Conservation (phyloP, 2,113 vertebrate species). For the Oncorhynchus tshawytscha region DNA sequence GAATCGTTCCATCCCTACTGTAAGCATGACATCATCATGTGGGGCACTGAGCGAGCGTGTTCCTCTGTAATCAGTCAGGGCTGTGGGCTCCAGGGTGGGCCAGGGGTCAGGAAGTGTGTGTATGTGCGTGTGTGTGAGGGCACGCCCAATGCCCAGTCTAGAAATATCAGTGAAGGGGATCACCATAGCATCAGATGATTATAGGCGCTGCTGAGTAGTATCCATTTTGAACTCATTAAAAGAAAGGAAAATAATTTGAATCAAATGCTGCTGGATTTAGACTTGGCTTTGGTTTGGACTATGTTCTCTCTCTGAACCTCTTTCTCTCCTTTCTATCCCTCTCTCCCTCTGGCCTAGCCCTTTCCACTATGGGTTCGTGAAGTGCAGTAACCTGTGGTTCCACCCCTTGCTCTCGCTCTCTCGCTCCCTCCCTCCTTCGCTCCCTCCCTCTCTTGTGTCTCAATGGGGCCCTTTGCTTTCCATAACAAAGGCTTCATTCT, state of each 20-base stretch:
- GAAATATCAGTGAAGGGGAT: background rate
- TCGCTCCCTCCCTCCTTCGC: background rate
- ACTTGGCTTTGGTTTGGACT: background rate
- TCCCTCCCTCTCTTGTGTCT: constrained; percentile 15
- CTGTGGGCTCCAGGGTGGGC: background rate
- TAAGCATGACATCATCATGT: constrained; percentile 45
- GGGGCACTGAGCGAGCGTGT: background rate
- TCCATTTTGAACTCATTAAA: background rate
- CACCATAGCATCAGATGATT: background rate
- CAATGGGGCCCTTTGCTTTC: constrained; percentile 63
- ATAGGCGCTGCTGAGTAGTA: too few species aligned
- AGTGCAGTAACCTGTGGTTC: background rate
- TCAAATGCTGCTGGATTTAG: too few species aligned
- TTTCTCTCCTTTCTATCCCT: background rate
- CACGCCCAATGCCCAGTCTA: background rate
- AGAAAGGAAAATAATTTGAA: too few species aligned
- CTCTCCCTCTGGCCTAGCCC: constrained; percentile 3
- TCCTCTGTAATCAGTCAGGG: constrained; percentile 32
- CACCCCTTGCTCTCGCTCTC: background rate
- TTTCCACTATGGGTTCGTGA: background rate
- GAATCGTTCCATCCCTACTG: constrained; percentile 35
- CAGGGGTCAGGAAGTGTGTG: background rate
- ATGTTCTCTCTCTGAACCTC: background rate
- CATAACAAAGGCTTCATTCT: constrained; percentile 65
- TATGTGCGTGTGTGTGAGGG: background rate